phyloP scores from a whole-genome alignment of 2,797 vertebrate species.

The Apodemus agrarius region DNA sequence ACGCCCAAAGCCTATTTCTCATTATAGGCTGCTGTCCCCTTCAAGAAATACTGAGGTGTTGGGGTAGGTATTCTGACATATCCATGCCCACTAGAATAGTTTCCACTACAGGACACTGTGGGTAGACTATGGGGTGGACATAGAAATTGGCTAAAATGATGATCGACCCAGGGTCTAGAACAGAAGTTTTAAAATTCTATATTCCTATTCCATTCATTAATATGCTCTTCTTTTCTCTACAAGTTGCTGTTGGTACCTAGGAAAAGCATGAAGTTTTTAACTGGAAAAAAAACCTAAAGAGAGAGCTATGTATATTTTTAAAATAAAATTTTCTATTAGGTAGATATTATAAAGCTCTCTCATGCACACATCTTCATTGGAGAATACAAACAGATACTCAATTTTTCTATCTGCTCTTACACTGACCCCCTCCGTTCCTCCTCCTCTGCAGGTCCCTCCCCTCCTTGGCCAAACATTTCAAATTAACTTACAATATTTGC shows the following conservation, averaged over 20 bases:
- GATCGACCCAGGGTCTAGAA: neutral
- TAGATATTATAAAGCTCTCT: neutral
- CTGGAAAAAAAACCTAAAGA: neutral
- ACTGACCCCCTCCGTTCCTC: neutral
- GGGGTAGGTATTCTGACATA: neutral
- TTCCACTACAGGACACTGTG: neutral
- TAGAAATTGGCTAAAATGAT: neutral
- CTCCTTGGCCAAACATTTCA: neutral
- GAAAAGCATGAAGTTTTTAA: neutral
- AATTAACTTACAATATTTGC: slow-evolving; percentile 18
- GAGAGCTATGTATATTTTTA: slow-evolving; percentile 13
- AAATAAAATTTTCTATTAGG: neutral
- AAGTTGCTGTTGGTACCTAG: neutral
- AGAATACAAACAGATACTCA: neutral
- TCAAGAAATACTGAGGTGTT: neutral
- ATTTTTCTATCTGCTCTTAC: neutral
- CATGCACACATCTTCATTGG: neutral
- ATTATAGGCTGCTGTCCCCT: neutral
- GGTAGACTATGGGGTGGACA: neutral
- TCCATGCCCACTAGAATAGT: neutral
- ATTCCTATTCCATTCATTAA: neutral
- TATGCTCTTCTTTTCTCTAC: neutral
- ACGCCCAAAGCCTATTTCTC: neutral
- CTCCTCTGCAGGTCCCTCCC: no score
- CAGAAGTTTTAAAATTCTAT: neutral